These are phyloP conservation scores for Lampropteryx suffumata DNA, from an alignment of 2,888 invertebrate genomes.

Conservation along the genomic window DNA sequence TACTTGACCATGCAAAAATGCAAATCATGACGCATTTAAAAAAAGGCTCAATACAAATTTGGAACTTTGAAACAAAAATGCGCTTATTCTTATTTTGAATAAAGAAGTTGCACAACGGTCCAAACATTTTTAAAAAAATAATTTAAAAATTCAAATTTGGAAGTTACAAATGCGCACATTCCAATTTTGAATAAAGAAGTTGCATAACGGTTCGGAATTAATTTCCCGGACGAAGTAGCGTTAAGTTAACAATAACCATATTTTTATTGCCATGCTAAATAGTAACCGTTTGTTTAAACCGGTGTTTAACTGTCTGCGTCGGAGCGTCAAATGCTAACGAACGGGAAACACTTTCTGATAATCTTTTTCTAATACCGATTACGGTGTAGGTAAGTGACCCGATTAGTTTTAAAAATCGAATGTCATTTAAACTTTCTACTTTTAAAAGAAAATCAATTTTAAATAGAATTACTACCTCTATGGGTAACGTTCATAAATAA, in stretches of 20 bases:
- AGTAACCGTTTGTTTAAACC: slow-evolving; percentile 56
- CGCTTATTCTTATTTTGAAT: background rate
- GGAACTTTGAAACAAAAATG: background rate
- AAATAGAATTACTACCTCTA: background rate
- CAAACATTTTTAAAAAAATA: too few species aligned
- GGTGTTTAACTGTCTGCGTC: slow-evolving; percentile 64
- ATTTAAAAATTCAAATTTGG: too few species aligned
- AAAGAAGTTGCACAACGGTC: slow-evolving; percentile 15
- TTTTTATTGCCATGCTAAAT: slow-evolving; percentile 38
- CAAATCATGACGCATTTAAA: background rate
- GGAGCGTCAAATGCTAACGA: slow-evolving; percentile 61
- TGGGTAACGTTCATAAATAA: background rate
- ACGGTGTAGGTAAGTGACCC: slow-evolving; percentile 1
- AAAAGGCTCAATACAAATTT: background rate
- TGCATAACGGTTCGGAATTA: slow-evolving; percentile 13
- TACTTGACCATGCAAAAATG: too few species aligned
- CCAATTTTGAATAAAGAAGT: slow-evolving; percentile 7
- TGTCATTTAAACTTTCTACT: background rate
- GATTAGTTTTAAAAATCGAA: background rate
- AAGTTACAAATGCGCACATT: background rate
- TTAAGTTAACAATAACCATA: slow-evolving; percentile 43
- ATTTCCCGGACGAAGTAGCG: slow-evolving; percentile 24
- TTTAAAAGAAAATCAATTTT: background rate
- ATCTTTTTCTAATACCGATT: slow-evolving; percentile 33
- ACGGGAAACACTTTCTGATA: slow-evolving; percentile 46